Evolutionary conservation across 37 sponge, comb jelly and placozoan species (phyloP).

Genomic region (Beroe ovata): DNA sequence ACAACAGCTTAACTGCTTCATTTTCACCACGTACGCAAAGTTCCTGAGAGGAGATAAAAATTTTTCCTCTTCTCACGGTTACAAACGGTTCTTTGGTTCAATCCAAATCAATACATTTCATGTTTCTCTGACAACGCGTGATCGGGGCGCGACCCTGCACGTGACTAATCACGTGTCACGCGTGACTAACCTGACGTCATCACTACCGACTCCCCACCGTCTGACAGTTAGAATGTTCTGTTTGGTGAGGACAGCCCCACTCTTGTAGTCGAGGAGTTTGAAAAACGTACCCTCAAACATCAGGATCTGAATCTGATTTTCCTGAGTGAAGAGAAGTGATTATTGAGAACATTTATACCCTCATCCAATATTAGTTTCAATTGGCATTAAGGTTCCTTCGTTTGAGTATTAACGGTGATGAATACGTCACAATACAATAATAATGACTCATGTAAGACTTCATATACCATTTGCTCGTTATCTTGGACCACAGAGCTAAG

Average conservation of each 20-base stretch:
- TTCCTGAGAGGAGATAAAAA: conserved; percentile 31
- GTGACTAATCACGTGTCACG: too few relatives aligned
- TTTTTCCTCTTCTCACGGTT: too few relatives aligned
- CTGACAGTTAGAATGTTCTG: conserved; percentile 35
- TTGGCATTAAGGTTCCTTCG: not conserved
- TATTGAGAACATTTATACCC: too few relatives aligned
- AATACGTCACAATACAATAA: not conserved
- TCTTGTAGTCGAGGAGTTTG: conserved; percentile 40
- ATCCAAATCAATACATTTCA: too few relatives aligned
- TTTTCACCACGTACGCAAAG: conserved; percentile 38
- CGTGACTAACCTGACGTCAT: conserved; percentile 57
- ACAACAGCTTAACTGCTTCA: not conserved
- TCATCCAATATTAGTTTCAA: too few relatives aligned
- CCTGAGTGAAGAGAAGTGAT: conserved; percentile 3
- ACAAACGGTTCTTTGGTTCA: too few relatives aligned
- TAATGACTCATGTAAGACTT: not conserved
- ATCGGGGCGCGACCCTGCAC: too few relatives aligned
- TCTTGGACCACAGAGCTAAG: not conserved
- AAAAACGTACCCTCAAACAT: conserved; percentile 17
- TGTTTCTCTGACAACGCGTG: too few relatives aligned
- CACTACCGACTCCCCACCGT: conserved; percentile 30
- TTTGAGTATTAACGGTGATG: not conserved
- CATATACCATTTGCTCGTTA: not conserved
- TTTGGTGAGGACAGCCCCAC: not conserved
- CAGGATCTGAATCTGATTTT: conserved; percentile 1